Conservation (phyloP, 1,140 invertebrate species). For the Bombus fervidus region DNA sequence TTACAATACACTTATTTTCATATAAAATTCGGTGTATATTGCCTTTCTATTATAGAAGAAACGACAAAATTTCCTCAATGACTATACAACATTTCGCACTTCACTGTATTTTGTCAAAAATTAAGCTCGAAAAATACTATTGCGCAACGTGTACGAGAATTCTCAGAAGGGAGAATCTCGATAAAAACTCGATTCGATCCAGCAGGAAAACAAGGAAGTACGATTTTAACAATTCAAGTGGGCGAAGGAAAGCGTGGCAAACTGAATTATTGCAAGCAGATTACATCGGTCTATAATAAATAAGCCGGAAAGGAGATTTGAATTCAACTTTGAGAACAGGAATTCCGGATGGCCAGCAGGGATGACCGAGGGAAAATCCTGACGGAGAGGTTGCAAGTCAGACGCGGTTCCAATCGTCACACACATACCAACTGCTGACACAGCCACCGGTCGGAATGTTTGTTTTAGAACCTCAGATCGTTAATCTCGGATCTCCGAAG, state of each 20-base stretch:
- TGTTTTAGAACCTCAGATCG: slow-evolving; percentile 55
- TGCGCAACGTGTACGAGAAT: neutral
- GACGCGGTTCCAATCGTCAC: slow-evolving; percentile 21
- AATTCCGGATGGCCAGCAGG: neutral
- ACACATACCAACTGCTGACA: slow-evolving; percentile 6
- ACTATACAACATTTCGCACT: neutral
- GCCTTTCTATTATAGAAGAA: too few relatives aligned
- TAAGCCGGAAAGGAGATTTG: neutral
- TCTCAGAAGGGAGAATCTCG: neutral
- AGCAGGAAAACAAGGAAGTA: too few relatives aligned
- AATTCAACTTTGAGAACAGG: too few relatives aligned
- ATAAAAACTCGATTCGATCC: neutral
- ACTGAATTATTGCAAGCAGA: neutral
- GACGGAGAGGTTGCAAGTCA: slow-evolving; percentile 21
- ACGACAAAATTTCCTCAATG: too few relatives aligned
- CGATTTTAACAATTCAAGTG: neutral
- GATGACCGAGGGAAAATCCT: neutral
- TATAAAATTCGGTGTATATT: too few relatives aligned
- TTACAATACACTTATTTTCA: too few relatives aligned
- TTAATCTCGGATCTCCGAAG: slow-evolving; percentile 37
- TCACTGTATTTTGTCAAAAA: neutral
- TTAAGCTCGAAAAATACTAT: neutral
- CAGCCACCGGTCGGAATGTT: slow-evolving; percentile 23
- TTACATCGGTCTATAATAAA: neutral
- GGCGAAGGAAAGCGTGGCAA: too few relatives aligned